Evolutionary conservation across 2,888 invertebrate genomes (phyloP).

Genomic region (Sericinus montela): DNA sequence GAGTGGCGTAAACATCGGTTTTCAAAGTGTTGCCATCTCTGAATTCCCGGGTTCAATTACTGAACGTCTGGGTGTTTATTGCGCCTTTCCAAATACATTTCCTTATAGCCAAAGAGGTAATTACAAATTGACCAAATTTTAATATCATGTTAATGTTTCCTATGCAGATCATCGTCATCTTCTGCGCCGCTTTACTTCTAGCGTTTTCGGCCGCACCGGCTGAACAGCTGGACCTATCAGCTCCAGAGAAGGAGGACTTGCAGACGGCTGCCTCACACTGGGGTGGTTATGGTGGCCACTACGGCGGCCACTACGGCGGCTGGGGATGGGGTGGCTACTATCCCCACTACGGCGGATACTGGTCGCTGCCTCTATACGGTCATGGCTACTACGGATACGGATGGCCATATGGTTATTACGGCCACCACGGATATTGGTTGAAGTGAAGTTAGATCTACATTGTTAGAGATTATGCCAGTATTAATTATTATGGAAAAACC

Average conservation of each 20-base stretch:
- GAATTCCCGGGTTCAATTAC: too few relatives aligned
- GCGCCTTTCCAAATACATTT: too few relatives aligned
- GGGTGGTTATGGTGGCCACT: conserved; percentile 44
- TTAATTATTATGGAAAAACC: conserved; percentile 23
- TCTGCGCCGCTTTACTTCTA: conserved; percentile 41
- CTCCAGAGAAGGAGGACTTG: conserved; percentile 55
- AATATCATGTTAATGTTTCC: background rate
- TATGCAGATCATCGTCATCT: conserved; percentile 43
- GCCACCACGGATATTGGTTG: conserved; percentile 27
- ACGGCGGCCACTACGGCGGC: conserved; percentile 41
- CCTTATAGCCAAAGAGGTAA: too few relatives aligned
- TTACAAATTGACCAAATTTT: too few relatives aligned
- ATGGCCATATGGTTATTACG: conserved; percentile 30
- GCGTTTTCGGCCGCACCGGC: conserved; percentile 49
- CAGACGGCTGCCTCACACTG: conserved; percentile 65
- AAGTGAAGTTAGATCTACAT: conserved; percentile 11
- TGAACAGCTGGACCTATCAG: conserved; percentile 41
- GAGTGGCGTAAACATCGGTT: too few relatives aligned
- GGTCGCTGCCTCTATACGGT: conserved; percentile 30
- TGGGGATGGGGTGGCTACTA: conserved; percentile 34
- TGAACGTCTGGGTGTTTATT: too few relatives aligned
- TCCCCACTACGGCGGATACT: conserved; percentile 29
- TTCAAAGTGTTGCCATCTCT: too few relatives aligned
- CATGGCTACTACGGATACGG: conserved; percentile 31
- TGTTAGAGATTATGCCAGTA: conserved; percentile 32